These are phyloP conservation scores for Amphiura filiformis DNA, from an alignment of 35 echinoderm and acorn worm genomes.

Conservation along the genomic window DNA sequence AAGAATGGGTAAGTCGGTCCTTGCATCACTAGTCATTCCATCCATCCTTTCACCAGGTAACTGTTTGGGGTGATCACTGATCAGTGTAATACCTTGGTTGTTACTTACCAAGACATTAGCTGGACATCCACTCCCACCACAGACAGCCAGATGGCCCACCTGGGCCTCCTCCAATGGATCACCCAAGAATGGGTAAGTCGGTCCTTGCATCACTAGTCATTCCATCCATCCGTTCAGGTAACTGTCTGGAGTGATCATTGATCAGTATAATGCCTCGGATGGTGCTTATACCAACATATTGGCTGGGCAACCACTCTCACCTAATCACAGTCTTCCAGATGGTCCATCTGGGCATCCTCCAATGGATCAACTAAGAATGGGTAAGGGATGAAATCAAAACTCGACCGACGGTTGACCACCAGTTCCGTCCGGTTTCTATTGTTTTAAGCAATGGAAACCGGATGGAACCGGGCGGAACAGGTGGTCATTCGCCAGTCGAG, in stretches of 20 bases:
- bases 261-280: neutral
- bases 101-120: neutral
- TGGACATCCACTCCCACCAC: neutral
- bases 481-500: too few species aligned
- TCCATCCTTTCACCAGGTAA: neutral
- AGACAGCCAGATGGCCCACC: neutral
- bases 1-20: neutral
- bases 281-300: neutral
- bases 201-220: neutral
- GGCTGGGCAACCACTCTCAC: neutral
- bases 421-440: too few species aligned
- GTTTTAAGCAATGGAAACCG: too few species aligned
- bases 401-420: too few species aligned
- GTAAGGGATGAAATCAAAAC: too few species aligned
- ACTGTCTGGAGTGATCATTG: neutral
- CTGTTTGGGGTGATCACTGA: neutral
- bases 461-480: too few species aligned
- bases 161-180: neutral
- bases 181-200: neutral
- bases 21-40: neutral
- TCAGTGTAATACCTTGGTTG: neutral
- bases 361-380: neutral
- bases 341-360: neutral
- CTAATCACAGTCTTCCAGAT: neutral
- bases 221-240: neutral